Base-by-base conservation (phyloP, 2,113 vertebrate species). In the Tenebrosternarchus preto region DNA sequence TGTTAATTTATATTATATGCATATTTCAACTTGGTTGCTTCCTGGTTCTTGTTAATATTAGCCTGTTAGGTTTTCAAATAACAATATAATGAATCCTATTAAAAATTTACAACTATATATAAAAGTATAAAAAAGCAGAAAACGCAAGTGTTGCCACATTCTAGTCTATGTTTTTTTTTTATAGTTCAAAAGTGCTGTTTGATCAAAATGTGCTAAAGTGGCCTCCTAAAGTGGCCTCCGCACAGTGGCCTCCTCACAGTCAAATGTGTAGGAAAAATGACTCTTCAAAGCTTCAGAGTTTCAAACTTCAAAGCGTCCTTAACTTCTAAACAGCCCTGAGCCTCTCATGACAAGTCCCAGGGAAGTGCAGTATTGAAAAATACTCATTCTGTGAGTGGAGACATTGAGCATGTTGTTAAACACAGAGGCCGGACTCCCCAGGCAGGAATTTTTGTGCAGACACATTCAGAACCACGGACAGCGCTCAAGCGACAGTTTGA, bases 401-500 rank as follows among this genome's bases (percentile, higher is more conserved):
- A 55, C 29, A 78, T 12, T 20, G 25, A 4, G 36, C 27, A 77
- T 68, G 36, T 12, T 73, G 39, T 43, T 9, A 74, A 78, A 81
- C 11, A 29, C 24, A 24, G 25, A 25, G 78, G 67, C 77, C 66
- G 64, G 20, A 19, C 31, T 68, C 60, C 56, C 71, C 76, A 75
- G 43, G 63, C 27, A 36, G 73, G 33, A 78, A 80, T 72, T 73
- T n/a, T 71, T 85, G 83, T 88, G 88, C 87, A 87, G 83, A 89
- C 88, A 76, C 87, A 81, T 92, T 94, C 93, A 94, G 93, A 80
- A 94, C 93, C 93, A 92, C 87, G 93, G 93, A 94, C 91, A 94
- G 93, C 91, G 56, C 87, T 86, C 85, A 88, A 82, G 85, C 85
- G 87, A 85, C 80, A 75, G 85, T 84, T 68, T 80, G 82, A 86